Evolutionary conservation across 2,797 vertebrate species (phyloP).

Genomic region (Micropoecilia bifurca): DNA sequence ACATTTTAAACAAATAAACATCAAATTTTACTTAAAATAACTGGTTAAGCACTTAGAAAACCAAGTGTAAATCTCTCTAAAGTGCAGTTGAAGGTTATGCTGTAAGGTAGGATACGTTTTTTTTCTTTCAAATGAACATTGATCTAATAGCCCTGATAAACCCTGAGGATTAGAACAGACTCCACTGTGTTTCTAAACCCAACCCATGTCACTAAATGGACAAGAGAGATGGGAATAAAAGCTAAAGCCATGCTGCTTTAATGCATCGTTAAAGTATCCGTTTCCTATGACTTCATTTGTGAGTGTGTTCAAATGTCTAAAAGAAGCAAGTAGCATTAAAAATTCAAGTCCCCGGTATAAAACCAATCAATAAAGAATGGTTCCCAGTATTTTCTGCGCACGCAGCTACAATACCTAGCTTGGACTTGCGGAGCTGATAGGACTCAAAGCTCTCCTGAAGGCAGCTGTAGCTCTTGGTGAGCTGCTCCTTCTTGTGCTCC

Average conservation of each 20-base stretch:
- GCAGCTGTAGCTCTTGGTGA: constrained; percentile 87
- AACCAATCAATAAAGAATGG: not conserved
- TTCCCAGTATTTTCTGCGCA: not conserved
- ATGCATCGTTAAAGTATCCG: not conserved
- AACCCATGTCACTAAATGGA: not conserved
- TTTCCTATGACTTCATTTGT: constrained; percentile 11
- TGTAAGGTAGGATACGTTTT: not conserved
- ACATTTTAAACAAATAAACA: no score
- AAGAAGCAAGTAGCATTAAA: not conserved
- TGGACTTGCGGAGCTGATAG: constrained; percentile 94
- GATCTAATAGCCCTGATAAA: not conserved
- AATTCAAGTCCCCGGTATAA: not conserved
- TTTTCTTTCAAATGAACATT: not conserved
- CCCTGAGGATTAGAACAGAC: not conserved
- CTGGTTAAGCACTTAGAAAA: no score
- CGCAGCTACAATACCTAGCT: constrained; percentile 83
- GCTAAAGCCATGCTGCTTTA: not conserved
- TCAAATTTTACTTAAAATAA: no score
- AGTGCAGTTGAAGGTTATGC: no score
- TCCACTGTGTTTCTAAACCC: not conserved
- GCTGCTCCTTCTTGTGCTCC: constrained; percentile 87
- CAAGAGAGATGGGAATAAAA: not conserved
- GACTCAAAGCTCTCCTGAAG: constrained; percentile 91
- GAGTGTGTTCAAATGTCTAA: constrained; percentile 13
- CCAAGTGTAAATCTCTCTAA: no score